Evolutionary conservation across 2,888 invertebrate species (phyloP), one percentile per base, ranked within the genome.

Genomic region (Atherix ibis): DNA sequence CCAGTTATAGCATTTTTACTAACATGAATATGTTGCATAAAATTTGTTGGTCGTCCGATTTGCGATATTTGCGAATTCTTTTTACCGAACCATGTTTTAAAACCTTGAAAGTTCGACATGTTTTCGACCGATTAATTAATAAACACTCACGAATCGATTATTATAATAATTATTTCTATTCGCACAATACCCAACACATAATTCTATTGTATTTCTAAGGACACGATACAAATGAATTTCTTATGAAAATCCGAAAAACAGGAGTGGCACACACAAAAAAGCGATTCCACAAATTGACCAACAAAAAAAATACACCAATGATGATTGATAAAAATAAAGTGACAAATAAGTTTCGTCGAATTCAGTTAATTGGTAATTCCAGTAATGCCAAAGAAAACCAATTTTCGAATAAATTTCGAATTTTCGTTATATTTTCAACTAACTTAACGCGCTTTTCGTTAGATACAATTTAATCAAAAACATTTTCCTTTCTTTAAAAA

Each of bases 21-120:
- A 16, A 92, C 89, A 58, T 91, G 89, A 49, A 89, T 77, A 48
- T 83, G 73, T 48, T 84, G 82, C 43, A 77, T 75, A 13, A 91
- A 84, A 52, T 83, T 78, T 8, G 83, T 88, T 2, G 91, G 91
- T 46, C 73, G 67, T 3, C 87, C 83, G 41, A 89, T 88, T 45
- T 61, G 58, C 13, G 60, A 58, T 35, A 61, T 59, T 38, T 53
- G 56, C 39, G 58, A 57, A 14, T 35, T 31, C 50, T 59, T 60
- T 44, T 60, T 58, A 30, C 51, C 55, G 38, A 58, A 59, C 59
- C 60, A 59, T 26, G 50, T 48, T 38, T 50, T 53, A 22, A 52
- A 43, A 31, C 39, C 39, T 32, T 36, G 34, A 19, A 37, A 35
- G 29, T 33, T 35, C 18, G 37, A 22, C 41, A 41, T 39, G 33